A percentile compares a stretch with the other conserved stretches of the same genome.
Evolutionary conservation across 2,113 vertebrate species (phyloP).

Genomic region (Sakesphorus luctuosus): DNA sequence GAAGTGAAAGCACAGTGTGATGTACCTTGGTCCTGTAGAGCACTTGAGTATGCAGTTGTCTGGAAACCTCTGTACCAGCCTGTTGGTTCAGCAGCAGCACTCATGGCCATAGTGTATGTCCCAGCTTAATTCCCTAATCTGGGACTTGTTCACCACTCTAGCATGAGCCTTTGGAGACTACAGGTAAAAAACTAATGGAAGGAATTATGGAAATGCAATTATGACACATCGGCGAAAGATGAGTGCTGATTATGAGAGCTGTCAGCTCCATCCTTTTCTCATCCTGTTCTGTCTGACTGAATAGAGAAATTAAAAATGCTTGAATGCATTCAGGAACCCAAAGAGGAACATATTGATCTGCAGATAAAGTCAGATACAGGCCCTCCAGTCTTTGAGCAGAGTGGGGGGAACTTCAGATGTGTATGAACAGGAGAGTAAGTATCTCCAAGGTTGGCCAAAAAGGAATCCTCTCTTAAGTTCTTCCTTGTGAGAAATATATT

Average conservation of each 20-base stretch:
- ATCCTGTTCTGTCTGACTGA: background rate
- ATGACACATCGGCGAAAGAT: background rate
- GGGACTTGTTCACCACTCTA: background rate
- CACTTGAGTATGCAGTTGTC: background rate
- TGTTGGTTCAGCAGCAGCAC: background rate
- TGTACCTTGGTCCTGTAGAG: rapidly evolving
- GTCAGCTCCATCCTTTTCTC: constrained; percentile 34
- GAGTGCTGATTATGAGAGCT: constrained; percentile 38
- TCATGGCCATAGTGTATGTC: rapidly evolving
- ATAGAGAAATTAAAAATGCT: constrained; percentile 60
- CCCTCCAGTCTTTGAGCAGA: background rate
- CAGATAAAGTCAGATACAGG: background rate
- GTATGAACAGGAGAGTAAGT: background rate
- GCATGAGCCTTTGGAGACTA: background rate
- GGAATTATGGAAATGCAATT: constrained; percentile 35
- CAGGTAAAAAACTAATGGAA: constrained; percentile 2
- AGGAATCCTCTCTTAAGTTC: background rate
- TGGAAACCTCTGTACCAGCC: background rate
- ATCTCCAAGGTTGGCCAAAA: background rate
- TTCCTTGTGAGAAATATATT: background rate
- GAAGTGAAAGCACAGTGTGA: background rate
- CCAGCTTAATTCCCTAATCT: background rate
- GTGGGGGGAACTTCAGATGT: background rate
- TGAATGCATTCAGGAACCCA: background rate
- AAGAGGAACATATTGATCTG: constrained; percentile 1